Evolutionary conservation across 2,888 invertebrate species (phyloP).

Genomic region (Polietes domitor): DNA sequence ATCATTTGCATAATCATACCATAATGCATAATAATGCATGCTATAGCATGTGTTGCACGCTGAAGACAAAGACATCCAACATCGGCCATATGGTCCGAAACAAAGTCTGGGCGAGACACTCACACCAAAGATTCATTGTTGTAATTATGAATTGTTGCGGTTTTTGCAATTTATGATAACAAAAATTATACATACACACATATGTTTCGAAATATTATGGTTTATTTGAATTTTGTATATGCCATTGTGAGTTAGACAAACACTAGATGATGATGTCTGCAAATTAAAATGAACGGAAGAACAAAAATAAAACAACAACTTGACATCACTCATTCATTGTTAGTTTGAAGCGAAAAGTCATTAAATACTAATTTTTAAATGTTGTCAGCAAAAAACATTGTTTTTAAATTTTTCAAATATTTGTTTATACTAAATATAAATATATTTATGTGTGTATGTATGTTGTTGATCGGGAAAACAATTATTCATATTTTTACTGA

Average conservation of each 20-base stretch:
- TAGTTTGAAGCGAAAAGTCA: neutral
- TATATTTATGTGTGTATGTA: too few species aligned
- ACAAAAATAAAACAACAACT: neutral
- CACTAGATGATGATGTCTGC: neutral
- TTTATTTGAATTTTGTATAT: neutral
- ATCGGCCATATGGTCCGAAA: constrained; percentile 9
- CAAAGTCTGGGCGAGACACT: neutral
- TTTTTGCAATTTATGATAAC: neutral
- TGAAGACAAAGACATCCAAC: too few species aligned
- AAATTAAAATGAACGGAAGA: neutral
- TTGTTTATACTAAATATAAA: neutral
- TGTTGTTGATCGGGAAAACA: too few species aligned
- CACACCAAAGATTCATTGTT: neutral
- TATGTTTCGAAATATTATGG: neutral
- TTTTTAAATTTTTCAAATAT: too few species aligned
- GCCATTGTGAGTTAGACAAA: constrained; percentile 4
- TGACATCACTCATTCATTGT: neutral
- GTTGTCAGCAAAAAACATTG: neutral
- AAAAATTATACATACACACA: neutral
- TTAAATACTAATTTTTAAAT: neutral
- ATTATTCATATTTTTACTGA: too few species aligned
- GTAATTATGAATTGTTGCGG: neutral
- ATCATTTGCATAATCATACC: too few species aligned
- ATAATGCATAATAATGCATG: too few species aligned
- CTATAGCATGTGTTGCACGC: too few species aligned